A percentile compares a stretch with the other conserved stretches of the same genome.
These are phyloP conservation scores for Globodera rostochiensis DNA, from an alignment of 1,140 invertebrate genomes.

Conservation along the genomic window DNA sequence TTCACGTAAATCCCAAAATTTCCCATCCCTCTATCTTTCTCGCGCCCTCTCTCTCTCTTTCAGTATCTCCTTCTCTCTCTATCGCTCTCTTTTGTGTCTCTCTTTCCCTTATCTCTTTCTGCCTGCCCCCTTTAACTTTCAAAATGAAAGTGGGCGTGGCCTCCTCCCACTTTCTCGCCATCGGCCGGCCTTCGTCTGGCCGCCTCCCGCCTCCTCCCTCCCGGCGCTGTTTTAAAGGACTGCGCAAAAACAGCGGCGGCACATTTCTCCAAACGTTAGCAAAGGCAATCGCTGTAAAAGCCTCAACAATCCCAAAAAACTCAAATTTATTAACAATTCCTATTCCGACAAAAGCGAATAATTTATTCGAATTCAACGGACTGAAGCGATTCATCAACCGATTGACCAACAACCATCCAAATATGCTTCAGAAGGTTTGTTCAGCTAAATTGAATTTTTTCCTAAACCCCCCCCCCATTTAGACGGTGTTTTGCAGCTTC, in stretches of 20 bases:
- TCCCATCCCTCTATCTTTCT: too few species aligned
- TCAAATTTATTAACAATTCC: neutral
- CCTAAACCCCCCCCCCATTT: neutral
- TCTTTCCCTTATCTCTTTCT: neutral
- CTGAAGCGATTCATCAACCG: neutral
- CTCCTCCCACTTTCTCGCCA: neutral
- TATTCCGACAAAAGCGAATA: neutral
- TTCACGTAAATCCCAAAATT: too few species aligned
- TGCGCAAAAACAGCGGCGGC: neutral
- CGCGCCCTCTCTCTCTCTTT: neutral
- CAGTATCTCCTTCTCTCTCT: neutral
- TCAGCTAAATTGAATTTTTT: neutral
- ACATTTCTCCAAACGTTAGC: constrained; percentile 2
- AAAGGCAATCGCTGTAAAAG: neutral
- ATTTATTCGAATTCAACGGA: neutral
- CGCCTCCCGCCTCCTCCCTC: too few species aligned
- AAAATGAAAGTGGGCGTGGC: neutral
- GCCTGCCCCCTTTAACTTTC: neutral
- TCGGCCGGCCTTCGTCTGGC: neutral
- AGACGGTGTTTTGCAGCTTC: neutral
- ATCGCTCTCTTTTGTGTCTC: neutral
- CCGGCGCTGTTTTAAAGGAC: neutral
- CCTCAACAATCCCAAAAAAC: neutral
- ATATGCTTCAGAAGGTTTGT: neutral
- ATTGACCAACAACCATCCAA: neutral